Evolutionary conservation across 2,797 vertebrate species (phyloP).

Genomic region (Bucorvus abyssinicus): DNA sequence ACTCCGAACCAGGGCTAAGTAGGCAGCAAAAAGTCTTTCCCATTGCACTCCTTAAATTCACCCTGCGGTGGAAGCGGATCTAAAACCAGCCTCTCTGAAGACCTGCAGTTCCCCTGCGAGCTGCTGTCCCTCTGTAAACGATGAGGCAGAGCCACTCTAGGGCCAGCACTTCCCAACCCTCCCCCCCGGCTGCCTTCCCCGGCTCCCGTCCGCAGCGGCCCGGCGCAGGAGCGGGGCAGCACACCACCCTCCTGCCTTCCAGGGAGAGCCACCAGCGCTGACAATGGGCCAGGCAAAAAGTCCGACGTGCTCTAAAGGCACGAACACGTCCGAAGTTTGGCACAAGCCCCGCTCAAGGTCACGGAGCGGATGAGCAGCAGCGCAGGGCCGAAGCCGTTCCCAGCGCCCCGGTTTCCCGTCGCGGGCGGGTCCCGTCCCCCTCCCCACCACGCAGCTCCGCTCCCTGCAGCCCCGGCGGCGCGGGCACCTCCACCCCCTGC

Average conservation of each 20-base stretch:
- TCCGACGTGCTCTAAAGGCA: rapidly evolving
- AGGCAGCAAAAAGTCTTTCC: too few species aligned
- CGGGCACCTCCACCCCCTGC: neutral
- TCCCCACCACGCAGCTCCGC: neutral
- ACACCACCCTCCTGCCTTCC: neutral
- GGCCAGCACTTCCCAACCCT: too few species aligned
- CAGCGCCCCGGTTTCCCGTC: neutral
- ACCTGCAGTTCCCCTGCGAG: neutral
- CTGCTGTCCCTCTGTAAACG: neutral
- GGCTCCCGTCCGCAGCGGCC: rapidly evolving
- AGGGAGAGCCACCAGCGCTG: neutral
- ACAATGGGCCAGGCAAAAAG: rapidly evolving
- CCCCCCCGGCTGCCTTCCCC: rapidly evolving
- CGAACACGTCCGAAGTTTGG: neutral
- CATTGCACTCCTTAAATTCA: too few species aligned
- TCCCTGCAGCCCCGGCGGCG: neutral
- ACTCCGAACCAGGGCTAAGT: neutral
- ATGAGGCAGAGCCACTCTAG: too few species aligned
- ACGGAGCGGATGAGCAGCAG: neutral
- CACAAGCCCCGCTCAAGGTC: neutral
- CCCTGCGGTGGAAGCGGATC: neutral
- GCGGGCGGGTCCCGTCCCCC: neutral
- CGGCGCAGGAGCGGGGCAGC: neutral
- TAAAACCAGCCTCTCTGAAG: neutral
- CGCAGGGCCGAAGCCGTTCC: neutral